Evolutionary conservation across 2,888 invertebrate genomes (phyloP).

Genomic region (Baccha elongata): DNA sequence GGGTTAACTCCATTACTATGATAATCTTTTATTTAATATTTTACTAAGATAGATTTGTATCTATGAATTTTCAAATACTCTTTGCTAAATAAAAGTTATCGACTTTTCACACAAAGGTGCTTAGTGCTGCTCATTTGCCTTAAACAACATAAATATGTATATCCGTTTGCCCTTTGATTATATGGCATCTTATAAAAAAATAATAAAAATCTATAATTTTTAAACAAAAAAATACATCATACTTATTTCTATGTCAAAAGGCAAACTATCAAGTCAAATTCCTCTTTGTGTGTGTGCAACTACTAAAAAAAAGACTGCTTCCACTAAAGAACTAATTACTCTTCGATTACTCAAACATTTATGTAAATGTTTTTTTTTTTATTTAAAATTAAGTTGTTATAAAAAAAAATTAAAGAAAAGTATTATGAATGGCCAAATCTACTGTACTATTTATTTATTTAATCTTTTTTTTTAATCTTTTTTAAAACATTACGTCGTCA

Average conservation of each 20-base stretch:
- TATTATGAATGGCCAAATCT: constrained; percentile 73
- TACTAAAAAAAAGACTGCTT: constrained; percentile 62
- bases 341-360: constrained; percentile 28
- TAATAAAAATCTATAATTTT: not conserved
- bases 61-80: constrained; percentile 2
- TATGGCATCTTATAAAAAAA: not conserved
- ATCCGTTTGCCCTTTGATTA: too few species aligned
- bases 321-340: constrained; percentile 64
- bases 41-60: too few species aligned
- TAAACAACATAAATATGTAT: constrained; percentile 29
- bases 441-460: constrained; percentile 72
- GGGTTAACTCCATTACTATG: constrained; percentile 49
- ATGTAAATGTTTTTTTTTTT: constrained; percentile 18
- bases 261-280: constrained; percentile 32
- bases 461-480: constrained; percentile 38
- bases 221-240: not conserved
- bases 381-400: constrained; percentile 3
- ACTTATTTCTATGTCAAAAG: constrained; percentile 37
- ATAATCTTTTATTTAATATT: too few species aligned
- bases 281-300: constrained; percentile 61
- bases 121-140: constrained; percentile 55
- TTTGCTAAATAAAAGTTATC: constrained; percentile 11
- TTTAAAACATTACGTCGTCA: constrained; percentile 22
- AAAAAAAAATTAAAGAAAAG: constrained; percentile 33
- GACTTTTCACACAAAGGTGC: constrained; percentile 62